Base-by-base conservation (phyloP, 2,888 invertebrate genomes). In the Thumatha senex region DNA sequence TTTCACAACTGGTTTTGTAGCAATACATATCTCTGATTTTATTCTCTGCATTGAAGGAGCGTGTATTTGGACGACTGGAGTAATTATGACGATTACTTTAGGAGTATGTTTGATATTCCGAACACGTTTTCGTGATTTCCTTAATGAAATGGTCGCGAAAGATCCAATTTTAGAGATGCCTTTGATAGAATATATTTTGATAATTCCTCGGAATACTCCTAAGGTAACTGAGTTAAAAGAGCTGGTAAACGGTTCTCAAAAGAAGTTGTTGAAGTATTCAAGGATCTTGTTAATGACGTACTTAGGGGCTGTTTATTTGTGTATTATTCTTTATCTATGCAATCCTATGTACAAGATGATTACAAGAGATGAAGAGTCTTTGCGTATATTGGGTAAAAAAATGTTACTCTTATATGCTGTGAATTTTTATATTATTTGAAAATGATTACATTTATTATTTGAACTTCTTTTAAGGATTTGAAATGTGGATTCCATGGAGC, bases 401-500 rank as follows among this genome's bases (percentile, higher is more conserved):
- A 31, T 48, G 9, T 7, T 51, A 33, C 9, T 46, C 24, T 47
- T 11, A 41, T 43, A 46, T 29, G 31, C 13, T 53, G 9, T 24
- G 8, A 41, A 1, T n/a, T 4, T 15, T 4, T 11, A 10, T 11
- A 15, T 11, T 13, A 7, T 1, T 12, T 2, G 8, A 18, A 36
- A 13, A 9, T 13, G 10, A 1, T 11, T 24, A 24, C 5, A 24
- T 24, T 24, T 2, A 4, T 24, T 2, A 24, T 24, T 24, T 24
- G 2, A 5, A 24, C 18, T 7, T 35, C 31, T 46, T 24, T 86
- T 18, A 70, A 91, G 90, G 84, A 9, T 91, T 87, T 52, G 83
- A 86, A 42, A 89, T 90, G 83, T 89, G 86, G 88, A 86, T 88
- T 56, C 90, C 90, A 1, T 91, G 89, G 89, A 84, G 82, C 46